Base-by-base conservation (phyloP, 2,113 vertebrate genomes). In the Heterotis niloticus region DNA sequence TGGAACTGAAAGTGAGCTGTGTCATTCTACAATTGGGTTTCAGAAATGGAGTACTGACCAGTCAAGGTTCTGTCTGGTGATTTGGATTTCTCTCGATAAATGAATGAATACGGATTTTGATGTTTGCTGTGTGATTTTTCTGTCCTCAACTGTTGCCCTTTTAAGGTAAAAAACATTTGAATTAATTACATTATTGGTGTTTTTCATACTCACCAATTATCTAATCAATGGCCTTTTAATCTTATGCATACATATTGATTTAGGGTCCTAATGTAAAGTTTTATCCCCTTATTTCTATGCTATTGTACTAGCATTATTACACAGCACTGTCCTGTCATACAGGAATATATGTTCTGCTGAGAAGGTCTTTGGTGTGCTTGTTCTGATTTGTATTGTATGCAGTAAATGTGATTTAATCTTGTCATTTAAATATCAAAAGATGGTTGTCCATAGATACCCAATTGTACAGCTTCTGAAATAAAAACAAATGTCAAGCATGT, bases 351-450 rank as follows among this genome's bases (percentile, higher is more conserved):
- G 44, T 18, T 56, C 51, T 24, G 0, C 23, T 10, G 14, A 76
- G 56, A 64, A 24, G 23, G 12, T 16, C 20, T 23, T 51, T n/a
- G 16, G 62, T 66, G 60, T 76, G 44, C 13, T 65, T 44, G n/a
- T n/a, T 70, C 17, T 29, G 64, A 67, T 64, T 26, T 77, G 64
- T 23, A 77, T 64, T 76, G 28, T 56, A 56, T 26, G 75, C 14
- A n/a, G 66, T 66, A 51, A 9, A 14, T 75, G 10, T 75, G 74
- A 23, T 44, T 28, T 62, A 11, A 34, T 24, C 10, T 7, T 65
- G 64, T 18, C 16, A 70, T 70, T 17, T 62, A 44, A 44, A 44
- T 4, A 1, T 0, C 54, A 34, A 23, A 17, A 26, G 64, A 18
- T 67, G 20, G 34, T 24, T 44, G 34, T 51, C 34, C 5, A 51